Evolutionary conservation across 1,140 invertebrate genomes (phyloP).

Genomic region (Orussus abietinus): DNA sequence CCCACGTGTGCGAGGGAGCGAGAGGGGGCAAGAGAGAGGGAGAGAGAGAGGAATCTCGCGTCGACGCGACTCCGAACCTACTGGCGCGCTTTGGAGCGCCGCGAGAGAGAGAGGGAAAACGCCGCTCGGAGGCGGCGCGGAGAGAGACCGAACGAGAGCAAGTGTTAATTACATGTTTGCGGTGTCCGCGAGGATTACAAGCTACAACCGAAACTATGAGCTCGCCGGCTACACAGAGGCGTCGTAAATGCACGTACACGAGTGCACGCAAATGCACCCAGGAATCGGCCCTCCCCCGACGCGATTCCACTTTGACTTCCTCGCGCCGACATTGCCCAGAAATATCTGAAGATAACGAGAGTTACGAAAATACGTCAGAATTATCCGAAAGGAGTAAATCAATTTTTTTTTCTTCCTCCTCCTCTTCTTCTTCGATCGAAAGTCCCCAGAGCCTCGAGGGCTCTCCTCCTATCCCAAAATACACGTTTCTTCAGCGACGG

Average conservation of each 20-base stretch:
- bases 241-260: neutral
- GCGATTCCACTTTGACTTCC: too few species aligned
- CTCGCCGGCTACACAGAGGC: conserved; percentile 25
- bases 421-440: too few species aligned
- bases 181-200: conserved; percentile 53
- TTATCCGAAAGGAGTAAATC: too few species aligned
- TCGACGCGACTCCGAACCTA: too few species aligned
- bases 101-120: conserved; percentile 3
- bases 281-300: too few species aligned
- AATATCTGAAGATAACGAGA: too few species aligned
- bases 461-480: too few species aligned
- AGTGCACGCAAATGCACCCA: conserved; percentile 11
- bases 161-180: conserved; percentile 56
- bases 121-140: neutral
- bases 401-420: too few species aligned
- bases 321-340: too few species aligned
- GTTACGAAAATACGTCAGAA: too few species aligned
- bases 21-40: conserved; percentile 19
- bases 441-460: too few species aligned
- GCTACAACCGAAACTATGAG: conserved; percentile 52
- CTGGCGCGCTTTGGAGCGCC: conserved; percentile 10
- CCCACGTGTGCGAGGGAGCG: conserved; percentile 1
- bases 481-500: too few species aligned
- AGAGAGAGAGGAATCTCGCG: conserved; percentile 2
- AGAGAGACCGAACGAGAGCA: conserved; percentile 29